Percentiles rank a stretch among this genome's conserved stretches.
Conservation (phyloP, 2,797 vertebrate species). For the Sebastes cheni region DNA sequence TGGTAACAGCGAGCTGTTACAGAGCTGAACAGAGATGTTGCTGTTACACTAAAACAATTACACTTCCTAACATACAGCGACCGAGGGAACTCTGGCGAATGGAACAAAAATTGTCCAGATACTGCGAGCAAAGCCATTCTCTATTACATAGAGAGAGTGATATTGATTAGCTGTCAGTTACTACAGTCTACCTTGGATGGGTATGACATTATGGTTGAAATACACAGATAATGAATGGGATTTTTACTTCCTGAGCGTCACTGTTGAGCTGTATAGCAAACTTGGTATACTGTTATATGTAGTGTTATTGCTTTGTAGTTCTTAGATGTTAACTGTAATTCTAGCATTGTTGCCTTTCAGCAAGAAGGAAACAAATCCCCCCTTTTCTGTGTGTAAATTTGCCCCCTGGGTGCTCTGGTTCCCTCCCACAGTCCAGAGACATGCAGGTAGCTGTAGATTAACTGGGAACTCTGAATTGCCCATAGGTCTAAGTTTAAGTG, state of each 20-base stretch:
- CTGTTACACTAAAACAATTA: too few relatives aligned
- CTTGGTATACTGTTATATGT: not conserved
- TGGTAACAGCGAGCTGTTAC: not conserved
- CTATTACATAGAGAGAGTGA: too few relatives aligned
- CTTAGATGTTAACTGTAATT: not conserved
- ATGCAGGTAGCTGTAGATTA: not conserved
- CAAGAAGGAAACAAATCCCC: not conserved
- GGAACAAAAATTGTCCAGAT: too few relatives aligned
- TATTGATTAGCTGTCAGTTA: too few relatives aligned
- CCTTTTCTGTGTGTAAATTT: conserved; percentile 4
- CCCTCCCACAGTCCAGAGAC: not conserved
- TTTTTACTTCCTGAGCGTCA: too few relatives aligned
- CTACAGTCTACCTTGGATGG: too few relatives aligned
- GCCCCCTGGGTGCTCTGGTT: not conserved
- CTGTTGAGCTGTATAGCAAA: not conserved
- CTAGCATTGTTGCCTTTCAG: not conserved
- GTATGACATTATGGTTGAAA: too few relatives aligned
- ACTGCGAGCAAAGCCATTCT: too few relatives aligned
- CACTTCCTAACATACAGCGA: too few relatives aligned
- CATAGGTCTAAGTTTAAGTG: not conserved
- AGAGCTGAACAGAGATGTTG: too few relatives aligned
- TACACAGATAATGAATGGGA: too few relatives aligned
- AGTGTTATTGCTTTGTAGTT: not conserved
- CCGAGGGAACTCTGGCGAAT: too few relatives aligned
- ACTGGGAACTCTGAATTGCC: not conserved